Evolutionary conservation across 2,797 vertebrate genomes (phyloP), one percentile per base, ranked within the genome.

Genomic region (Alexandromys oeconomus): DNA sequence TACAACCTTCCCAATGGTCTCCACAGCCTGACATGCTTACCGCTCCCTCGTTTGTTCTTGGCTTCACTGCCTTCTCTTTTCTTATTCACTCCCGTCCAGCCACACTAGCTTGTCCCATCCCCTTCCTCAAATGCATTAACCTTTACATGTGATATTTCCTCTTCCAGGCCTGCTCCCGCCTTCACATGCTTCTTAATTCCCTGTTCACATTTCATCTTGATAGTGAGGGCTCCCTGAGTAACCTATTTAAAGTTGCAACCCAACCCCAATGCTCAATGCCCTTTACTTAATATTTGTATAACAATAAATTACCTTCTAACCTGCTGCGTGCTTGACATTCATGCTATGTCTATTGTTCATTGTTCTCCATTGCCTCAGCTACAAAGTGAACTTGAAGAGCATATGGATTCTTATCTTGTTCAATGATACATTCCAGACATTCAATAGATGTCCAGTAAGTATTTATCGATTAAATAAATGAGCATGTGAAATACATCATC

Each of bases 341-440:
- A 34, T 40, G 31, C 19, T 48, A 17, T 21, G 69, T 63, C 73
- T 91, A 21, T 73, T 69, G 25, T 67, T 65, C 54, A 85, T 81
- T 91, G 2, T 10, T 93, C 69, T 87, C 12, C 43, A 51, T 71
- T 34, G 43, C n/a, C 71, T 31, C 40, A 48, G 48, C 34, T 92
- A 65, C 84, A 84, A 77, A 81, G 46, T 88, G 77, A 96, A 93
- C 61, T 84, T 76, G 7, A 73, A 91, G 73, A 94, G 43, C 15
- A 54, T 34, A 40, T 43, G 27, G 43, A 89, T 77, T 40, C 88
- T 59, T 95, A 34, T 91, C 92, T 94, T 93, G 46, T 51, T 87
- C 27, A 74, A 15, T 76, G 76, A 57, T 61, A 34, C 31, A 91
- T 82, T 82, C 29, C 57, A 89, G 87, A 69, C 6, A 34, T 63